Base-by-base conservation (phyloP, 2,797 vertebrate species). In the Macropodus opercularis region DNA sequence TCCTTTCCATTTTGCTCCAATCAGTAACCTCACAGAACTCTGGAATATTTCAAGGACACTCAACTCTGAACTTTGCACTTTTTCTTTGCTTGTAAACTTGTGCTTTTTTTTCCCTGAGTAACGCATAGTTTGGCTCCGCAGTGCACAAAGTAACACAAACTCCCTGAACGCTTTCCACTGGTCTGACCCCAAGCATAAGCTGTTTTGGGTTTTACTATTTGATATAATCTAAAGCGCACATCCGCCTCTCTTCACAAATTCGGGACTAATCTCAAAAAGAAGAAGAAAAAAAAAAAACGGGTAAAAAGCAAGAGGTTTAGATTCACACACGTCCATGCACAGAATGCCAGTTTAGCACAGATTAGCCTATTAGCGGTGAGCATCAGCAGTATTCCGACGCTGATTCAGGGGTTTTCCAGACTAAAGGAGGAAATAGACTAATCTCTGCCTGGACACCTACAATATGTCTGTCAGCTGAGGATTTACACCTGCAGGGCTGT, bases 371-470 rank as follows among this genome's bases (percentile, higher is more conserved):
- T 69, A 72, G 47, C 85, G 85, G 87, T 81, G 77, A 81, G 65
- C 80, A 85, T 88, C 87, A 87, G 85, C 83, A 85, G 34, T 84
- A 79, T 81, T 78, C 32, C 29, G 24, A 74, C 71, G 80, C 82
- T 87, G 85, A 88, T 73, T 90, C 87, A 81, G 81, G 59, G 15
- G 43, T 78, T 87, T 83, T n/a, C 36, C 68, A 65, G 63, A 63
- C 70, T 75, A 44, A 69, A 76, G 71, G 43, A 69, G 75, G 70
- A 83, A 85, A 76, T 44, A 34, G 62, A 69, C 74, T 87, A 79
- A 90, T 88, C 82, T 85, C 64, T 69, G 60, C 19, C 55, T 0
- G 66, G 78, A 84, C 82, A 81, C 81, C 79, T 74, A 56, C 46
- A 58, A 44, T 51, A 55, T 77, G 76, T 76, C 75, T 84, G 80